Conservation (phyloP, 2,888 invertebrate genomes). For the Erebia ligea region DNA sequence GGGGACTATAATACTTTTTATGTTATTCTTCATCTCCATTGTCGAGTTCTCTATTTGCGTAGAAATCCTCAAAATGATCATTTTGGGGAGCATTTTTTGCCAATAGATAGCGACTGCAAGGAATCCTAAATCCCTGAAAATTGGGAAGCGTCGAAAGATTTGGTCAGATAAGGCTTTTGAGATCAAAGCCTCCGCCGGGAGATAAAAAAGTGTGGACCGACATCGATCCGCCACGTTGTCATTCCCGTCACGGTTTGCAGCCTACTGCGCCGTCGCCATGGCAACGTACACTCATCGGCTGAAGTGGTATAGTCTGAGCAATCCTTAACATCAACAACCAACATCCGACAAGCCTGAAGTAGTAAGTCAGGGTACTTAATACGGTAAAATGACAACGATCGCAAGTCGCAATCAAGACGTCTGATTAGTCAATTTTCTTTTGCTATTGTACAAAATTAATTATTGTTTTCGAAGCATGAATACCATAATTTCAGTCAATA, state of each 20-base stretch:
- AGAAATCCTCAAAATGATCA: background rate
- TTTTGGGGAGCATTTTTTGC: background rate
- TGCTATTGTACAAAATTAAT: too few species aligned
- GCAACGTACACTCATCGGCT: conserved; percentile 50
- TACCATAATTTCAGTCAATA: too few species aligned
- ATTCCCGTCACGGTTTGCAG: conserved; percentile 76
- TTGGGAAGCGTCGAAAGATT: conserved; percentile 32
- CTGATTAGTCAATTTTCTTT: too few species aligned
- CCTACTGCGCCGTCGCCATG: conserved; percentile 75
- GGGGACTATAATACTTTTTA: background rate
- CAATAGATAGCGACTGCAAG: background rate
- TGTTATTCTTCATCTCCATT: background rate
- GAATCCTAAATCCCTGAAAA: conserved; percentile 32
- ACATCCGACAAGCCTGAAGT: too few species aligned
- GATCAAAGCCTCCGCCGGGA: conserved; percentile 45
- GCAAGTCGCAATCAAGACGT: too few species aligned
- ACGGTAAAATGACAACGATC: too few species aligned
- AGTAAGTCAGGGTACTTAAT: too few species aligned
- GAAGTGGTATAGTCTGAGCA: conserved; percentile 21
- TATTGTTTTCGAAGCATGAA: too few species aligned
- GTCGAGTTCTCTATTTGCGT: background rate
- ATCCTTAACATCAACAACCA: too few species aligned
- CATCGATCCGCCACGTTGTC: conserved; percentile 65
- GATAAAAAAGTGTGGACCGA: conserved; percentile 57
- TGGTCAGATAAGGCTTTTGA: conserved; percentile 38